Percentiles rank a stretch among this genome's conserved stretches.
phyloP scores from a whole-genome alignment of 2,888 invertebrate species.

The Metallyticus violacea region DNA sequence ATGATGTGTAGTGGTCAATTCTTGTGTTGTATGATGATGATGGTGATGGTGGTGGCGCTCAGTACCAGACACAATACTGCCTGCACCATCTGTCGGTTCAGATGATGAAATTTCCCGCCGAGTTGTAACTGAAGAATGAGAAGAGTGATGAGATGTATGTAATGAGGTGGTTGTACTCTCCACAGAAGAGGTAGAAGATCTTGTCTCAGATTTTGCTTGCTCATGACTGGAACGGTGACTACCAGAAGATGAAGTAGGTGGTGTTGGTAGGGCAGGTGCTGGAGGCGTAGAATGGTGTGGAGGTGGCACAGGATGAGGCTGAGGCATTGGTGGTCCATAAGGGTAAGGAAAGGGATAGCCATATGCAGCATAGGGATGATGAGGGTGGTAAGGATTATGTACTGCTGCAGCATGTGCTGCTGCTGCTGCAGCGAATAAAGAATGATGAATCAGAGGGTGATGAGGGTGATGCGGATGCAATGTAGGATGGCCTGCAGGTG shows the following conservation, averaged over 20 bases:
- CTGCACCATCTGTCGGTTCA: not conserved
- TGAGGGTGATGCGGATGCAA: conserved; percentile 62
- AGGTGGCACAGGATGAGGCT: conserved; percentile 65
- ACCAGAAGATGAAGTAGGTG: conserved; percentile 11
- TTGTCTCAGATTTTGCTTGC: conserved; percentile 20
- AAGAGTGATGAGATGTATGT: conserved; percentile 66
- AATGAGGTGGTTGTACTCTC: conserved; percentile 64
- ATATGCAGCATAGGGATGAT: conserved; percentile 51
- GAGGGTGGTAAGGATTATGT: conserved; percentile 64
- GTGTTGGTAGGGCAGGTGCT: not conserved
- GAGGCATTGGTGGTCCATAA: conserved; percentile 60
- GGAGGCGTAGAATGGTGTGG: conserved; percentile 27
- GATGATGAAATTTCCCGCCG: conserved; percentile 42
- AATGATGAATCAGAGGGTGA: conserved; percentile 66
- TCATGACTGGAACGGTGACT: conserved; percentile 21
- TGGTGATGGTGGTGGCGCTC: conserved; percentile 53
- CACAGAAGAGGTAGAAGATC: conserved; percentile 52
- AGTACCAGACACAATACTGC: not conserved
- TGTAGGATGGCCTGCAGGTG: conserved; percentile 45
- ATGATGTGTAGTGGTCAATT: conserved; percentile 64
- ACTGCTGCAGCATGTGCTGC: conserved; percentile 60
- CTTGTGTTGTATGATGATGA: conserved; percentile 60
- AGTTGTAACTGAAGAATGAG: conserved; percentile 64
- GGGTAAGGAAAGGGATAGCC: conserved; percentile 71
- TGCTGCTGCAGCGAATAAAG: conserved; percentile 60